phyloP scores from a whole-genome alignment of 1,140 invertebrate genomes.

The Caerostris extrusa region DNA sequence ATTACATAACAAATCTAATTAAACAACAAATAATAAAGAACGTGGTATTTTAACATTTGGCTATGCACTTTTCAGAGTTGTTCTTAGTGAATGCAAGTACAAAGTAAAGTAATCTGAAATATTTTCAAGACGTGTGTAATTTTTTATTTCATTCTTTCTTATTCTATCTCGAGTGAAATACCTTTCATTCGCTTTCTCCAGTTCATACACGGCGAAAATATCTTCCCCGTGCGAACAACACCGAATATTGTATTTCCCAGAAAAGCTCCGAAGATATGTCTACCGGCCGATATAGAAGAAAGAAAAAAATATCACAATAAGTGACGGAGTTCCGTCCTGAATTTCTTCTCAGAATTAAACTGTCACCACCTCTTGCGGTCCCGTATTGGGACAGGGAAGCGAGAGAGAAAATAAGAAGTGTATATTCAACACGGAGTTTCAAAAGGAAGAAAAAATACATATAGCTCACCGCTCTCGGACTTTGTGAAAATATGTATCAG shows the following conservation, averaged over 20 bases:
- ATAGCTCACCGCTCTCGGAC: neutral
- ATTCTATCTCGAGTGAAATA: neutral
- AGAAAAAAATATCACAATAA: neutral
- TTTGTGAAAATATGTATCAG: conserved; percentile 22
- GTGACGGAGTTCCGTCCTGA: conserved; percentile 6
- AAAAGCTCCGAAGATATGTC: conserved; percentile 26
- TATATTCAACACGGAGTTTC: neutral
- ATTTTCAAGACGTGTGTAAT: no score
- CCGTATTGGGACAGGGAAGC: neutral
- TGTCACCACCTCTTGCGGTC: conserved; percentile 47
- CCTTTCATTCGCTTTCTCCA: neutral
- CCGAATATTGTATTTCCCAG: conserved; percentile 47
- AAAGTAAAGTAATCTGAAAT: no score
- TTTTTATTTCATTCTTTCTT: no score
- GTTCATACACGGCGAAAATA: neutral
- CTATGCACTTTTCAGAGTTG: no score
- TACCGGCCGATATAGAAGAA: neutral
- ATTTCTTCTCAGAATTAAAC: conserved; percentile 54
- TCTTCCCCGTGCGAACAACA: conserved; percentile 16
- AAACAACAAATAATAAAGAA: no score
- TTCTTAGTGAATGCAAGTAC: no score
- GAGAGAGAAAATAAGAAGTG: neutral
- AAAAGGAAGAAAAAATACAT: neutral
- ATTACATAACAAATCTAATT: no score
- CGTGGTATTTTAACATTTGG: no score